These are phyloP conservation scores for Ecdyonurus torrentis DNA, from an alignment of 2,888 invertebrate genomes.

Conservation along the genomic window DNA sequence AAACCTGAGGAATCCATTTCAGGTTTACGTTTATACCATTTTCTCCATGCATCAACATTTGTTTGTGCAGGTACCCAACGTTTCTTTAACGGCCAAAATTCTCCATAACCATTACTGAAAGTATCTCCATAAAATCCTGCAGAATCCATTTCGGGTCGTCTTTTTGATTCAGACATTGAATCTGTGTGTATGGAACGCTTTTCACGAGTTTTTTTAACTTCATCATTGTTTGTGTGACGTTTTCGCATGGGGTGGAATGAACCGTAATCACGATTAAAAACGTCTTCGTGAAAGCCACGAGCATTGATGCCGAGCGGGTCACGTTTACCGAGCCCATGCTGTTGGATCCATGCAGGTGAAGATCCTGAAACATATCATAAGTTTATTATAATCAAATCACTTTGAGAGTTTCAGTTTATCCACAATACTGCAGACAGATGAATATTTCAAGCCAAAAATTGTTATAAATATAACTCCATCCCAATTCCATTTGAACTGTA, in stretches of 20 bases:
- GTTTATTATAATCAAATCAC: no score
- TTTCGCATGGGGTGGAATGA: slow-evolving; percentile 17
- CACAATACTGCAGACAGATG: no score
- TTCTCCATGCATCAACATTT: neutral
- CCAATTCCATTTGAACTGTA: no score
- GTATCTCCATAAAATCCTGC: slow-evolving; percentile 22
- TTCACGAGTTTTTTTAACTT: neutral
- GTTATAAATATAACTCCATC: no score
- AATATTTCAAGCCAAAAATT: no score
- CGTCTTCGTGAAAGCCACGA: slow-evolving; percentile 19
- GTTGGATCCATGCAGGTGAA: no score
- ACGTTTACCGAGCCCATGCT: slow-evolving; percentile 10
- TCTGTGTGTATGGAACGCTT: slow-evolving; percentile 13
- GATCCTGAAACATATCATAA: no score
- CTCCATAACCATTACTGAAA: slow-evolving; percentile 21
- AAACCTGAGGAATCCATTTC: slow-evolving; percentile 21
- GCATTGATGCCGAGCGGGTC: slow-evolving; percentile 18
- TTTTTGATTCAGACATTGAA: slow-evolving; percentile 12
- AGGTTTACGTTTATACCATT: slow-evolving; percentile 15
- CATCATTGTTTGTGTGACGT: neutral
- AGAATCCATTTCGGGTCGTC: slow-evolving; percentile 12
- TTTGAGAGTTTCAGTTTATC: no score
- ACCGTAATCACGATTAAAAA: slow-evolving; percentile 18
- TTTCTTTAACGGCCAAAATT: slow-evolving; percentile 21
- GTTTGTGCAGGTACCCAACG: neutral